These are phyloP conservation scores for Clytia hemisphaerica DNA, from an alignment of 30 jellyfish, hydroid and myxozoan species.

Conservation along the genomic window DNA sequence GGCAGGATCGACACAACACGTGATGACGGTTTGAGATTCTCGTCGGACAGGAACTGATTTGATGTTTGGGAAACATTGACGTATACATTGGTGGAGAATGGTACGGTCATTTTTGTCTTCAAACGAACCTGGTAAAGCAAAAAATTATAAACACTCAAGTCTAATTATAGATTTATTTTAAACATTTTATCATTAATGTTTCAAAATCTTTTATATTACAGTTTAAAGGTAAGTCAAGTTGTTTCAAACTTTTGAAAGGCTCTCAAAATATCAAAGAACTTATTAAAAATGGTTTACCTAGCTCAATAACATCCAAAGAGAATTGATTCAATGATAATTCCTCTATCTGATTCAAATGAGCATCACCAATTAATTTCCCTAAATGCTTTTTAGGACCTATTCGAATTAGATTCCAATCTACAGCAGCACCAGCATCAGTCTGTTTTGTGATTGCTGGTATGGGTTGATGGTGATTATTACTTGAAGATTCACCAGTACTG, in stretches of 20 bases:
- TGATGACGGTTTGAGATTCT: conserved; percentile 12
- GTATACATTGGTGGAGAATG: conserved; percentile 47
- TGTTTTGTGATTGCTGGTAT: not conserved
- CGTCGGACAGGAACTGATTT: conserved; percentile 9
- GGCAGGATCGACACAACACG: not conserved
- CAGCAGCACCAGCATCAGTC: too few relatives aligned
- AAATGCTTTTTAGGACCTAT: too few relatives aligned
- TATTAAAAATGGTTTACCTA: too few relatives aligned
- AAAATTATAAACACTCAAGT: not conserved
- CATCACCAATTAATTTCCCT: too few relatives aligned
- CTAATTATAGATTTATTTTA: too few relatives aligned
- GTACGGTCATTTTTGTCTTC: conserved; percentile 6
- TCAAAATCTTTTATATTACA: too few relatives aligned
- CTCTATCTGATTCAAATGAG: too few relatives aligned
- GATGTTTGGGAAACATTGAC: conserved; percentile 48
- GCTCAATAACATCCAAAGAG: not conserved
- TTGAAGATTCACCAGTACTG: not conserved
- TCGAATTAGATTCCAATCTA: too few relatives aligned
- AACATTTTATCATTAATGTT: too few relatives aligned
- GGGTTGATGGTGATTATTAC: not conserved
- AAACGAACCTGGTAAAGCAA: not conserved
- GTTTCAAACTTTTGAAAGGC: too few relatives aligned
- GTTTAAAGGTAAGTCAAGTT: too few relatives aligned
- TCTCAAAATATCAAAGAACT: too few relatives aligned
- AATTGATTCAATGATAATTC: not conserved